These are phyloP conservation scores for Megaceryle torquata DNA, from an alignment of 2,113 vertebrate genomes.

Conservation along the genomic window DNA sequence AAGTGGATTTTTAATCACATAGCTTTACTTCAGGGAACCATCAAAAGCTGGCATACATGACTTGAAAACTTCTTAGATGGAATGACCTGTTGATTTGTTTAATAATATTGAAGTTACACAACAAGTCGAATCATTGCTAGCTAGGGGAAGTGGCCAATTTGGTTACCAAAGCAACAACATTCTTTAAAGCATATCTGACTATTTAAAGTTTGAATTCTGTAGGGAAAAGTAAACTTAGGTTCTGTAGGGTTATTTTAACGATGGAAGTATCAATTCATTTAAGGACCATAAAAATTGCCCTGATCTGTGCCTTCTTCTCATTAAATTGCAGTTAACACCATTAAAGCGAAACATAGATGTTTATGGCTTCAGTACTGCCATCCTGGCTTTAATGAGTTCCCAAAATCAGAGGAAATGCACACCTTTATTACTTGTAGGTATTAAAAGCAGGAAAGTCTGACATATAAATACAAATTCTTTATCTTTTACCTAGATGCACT, in stretches of 20 bases:
- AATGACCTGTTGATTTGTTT: constrained; percentile 70
- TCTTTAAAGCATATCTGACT: constrained; percentile 73
- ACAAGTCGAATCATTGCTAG: constrained; percentile 55
- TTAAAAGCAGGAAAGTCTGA: constrained; percentile 67
- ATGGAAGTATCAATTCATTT: constrained; percentile 85
- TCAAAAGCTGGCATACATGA: constrained; percentile 59
- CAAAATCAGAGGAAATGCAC: constrained; percentile 78
- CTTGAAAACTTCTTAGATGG: constrained; percentile 52
- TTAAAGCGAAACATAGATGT: constrained; percentile 81
- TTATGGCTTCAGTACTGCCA: constrained; percentile 79
- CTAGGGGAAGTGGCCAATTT: constrained; percentile 59
- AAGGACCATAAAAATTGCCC: constrained; percentile 80
- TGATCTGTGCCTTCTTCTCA: constrained; percentile 82
- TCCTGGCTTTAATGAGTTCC: constrained; percentile 80
- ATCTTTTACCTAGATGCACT: constrained; percentile 61
- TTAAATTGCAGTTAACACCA: constrained; percentile 84
- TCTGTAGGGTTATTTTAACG: constrained; percentile 77
- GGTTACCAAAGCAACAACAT: constrained; percentile 70
- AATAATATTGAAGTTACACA: constrained; percentile 65
- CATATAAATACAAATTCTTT: constrained; percentile 62
- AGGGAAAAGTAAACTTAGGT: constrained; percentile 78
- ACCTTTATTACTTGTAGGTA: constrained; percentile 73
- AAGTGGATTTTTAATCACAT: constrained; percentile 66
- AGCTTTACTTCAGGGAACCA: constrained; percentile 59
- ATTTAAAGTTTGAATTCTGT: constrained; percentile 73